Base-by-base conservation (phyloP, 2,113 vertebrate genomes). In the Paramormyrops kingsleyae region DNA sequence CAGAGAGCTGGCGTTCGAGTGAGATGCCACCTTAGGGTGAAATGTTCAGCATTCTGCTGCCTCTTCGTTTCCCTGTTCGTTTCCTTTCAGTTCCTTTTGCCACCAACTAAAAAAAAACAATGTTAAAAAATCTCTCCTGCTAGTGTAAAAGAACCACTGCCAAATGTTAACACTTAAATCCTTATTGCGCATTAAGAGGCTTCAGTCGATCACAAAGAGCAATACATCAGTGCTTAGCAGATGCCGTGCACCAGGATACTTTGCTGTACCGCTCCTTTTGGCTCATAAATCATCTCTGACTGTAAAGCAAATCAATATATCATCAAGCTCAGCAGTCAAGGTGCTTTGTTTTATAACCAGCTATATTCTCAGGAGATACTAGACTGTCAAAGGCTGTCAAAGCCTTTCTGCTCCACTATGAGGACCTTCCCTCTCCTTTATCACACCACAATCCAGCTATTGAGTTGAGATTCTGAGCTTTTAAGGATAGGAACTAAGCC, bases 231-330 rank as follows among this genome's bases (percentile, higher is more conserved):
- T 46, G 12, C 49, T 90, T 49, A 19, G 52, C 87, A 62, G 70
- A 80, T n/a, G 56, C 62, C 59, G 31, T 24, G 44, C 86, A 92
- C 90, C 70, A 85, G 12, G 27, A 83, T 83, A 21, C 56, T 89
- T 53, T 84, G 87, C 66, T 83, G 84, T 46, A 9, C 59, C 50
- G 66, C 84, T 59, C 42, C 53, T 86, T 91, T 90, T 84, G 87
- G 89, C 15, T 90, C 70, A 88, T 92, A 88, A 94, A 90, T 92
- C 92, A 93, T 83, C 87, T 87, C 90, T 90, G 70, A 92, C 89
- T 77, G 89, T 91, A 90, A 92, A 0, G 88, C 80, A 39, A 88
- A 93, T 94, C 91, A 91, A 93, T 93, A 90, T 31, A 27, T 87
- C 53, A 88, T 90, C 53, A 50, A 90, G 91, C 56, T 74, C 87